Percentiles rank a stretch among this genome's conserved stretches.
phyloP scores from a whole-genome alignment of 1,140 invertebrate genomes.

The Apis laboriosa region DNA sequence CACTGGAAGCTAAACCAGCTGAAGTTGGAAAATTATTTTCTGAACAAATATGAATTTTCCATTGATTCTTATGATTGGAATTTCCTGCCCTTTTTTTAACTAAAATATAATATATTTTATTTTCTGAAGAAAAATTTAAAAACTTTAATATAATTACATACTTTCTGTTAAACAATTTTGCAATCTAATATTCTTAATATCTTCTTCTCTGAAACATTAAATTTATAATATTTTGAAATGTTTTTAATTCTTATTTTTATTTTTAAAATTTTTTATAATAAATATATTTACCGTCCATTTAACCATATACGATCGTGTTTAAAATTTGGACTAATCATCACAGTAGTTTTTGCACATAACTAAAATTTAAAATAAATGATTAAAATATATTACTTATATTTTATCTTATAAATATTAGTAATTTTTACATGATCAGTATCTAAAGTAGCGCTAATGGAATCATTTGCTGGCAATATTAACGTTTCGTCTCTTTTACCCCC shows the following conservation, averaged over 20 bases:
- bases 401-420: constrained; percentile 29
- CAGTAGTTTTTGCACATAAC: constrained; percentile 95
- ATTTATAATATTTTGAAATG: constrained; percentile 13
- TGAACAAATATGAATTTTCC: constrained; percentile 94
- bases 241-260: neutral
- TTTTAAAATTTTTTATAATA: neutral
- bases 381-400: constrained; percentile 26
- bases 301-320: constrained; percentile 92
- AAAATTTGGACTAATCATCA: constrained; percentile 87
- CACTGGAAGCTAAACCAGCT: constrained; percentile 98
- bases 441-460: constrained; percentile 96
- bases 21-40: constrained; percentile 99
- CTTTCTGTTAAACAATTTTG: constrained; percentile 90
- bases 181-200: constrained; percentile 87
- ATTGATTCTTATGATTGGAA: constrained; percentile 80
- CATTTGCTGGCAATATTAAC: constrained; percentile 97
- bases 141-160: constrained; percentile 76
- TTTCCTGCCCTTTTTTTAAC: constrained; percentile 78
- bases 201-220: constrained; percentile 84
- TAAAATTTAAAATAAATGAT: constrained; percentile 75
- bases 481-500: constrained; percentile 98
- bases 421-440: constrained; percentile 88
- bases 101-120: constrained; percentile 65
- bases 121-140: constrained; percentile 5
- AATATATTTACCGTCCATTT: constrained; percentile 86